Evolutionary conservation across 2,113 vertebrate species (phyloP), one percentile per base, ranked within the genome.

Genomic region (Xiphophorus couchianus): DNA sequence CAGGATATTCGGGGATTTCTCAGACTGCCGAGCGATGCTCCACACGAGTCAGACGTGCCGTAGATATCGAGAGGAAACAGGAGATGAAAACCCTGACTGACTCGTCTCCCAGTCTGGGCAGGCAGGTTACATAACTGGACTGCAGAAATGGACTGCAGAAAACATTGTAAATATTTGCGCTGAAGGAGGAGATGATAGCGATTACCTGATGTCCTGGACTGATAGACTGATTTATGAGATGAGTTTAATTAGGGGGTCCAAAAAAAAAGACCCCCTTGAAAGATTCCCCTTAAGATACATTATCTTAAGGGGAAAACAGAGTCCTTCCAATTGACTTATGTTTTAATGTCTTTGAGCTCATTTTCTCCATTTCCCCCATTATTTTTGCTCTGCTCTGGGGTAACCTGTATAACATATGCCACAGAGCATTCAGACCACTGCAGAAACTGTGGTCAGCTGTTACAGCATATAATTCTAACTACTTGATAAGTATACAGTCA

Each of bases 381-480:
- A 35, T 69, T 68, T 39, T 67, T 33, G 27, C 51, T 66, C 67
- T 69, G 68, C 78, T 86, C 75, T 86, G 76, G 81, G 68, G 72
- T 85, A 85, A 88, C 76, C 86, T 77, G n/a, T 73, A 66, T 72
- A 81, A 76, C 86, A 88, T 90, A 78, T 86, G 85, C 87, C 74
- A 66, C 83, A 75, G 77, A 84, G 84, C 74, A 42, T 62, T 77
- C 37, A 84, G 87, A 82, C 89, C 82, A 15, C 86, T 66, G 63
- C 80, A 67, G 84, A 63, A 90, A 84, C 61, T 86, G 90, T 15
- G 89, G 91, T 66, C 62, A 58, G 39, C 84, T 91, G 79, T 90
- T 91, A 92, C 91, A 77, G 92, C 92, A 90, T 89, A 90, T 92
- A 92, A 89, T 88, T 91, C 90, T 88, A 91, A 93, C 86, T 91